A percentile compares a stretch with the other conserved stretches of the same genome.
Conservation (phyloP, 2,113 vertebrate species). For the Perca flavescens region DNA sequence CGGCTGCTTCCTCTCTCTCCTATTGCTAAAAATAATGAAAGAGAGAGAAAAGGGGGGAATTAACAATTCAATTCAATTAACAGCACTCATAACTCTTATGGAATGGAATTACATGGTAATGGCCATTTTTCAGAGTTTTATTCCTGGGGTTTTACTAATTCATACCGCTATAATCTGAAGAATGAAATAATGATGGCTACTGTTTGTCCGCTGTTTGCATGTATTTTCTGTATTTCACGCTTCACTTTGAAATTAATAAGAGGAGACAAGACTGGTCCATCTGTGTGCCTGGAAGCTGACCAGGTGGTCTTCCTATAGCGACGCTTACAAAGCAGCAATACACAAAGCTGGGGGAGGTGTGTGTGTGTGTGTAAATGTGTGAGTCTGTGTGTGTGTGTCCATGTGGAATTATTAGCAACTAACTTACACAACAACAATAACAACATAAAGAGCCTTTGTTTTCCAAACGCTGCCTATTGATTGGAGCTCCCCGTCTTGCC, state of each 20-base stretch:
- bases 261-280: constrained; percentile 56
- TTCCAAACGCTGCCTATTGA: constrained; percentile 15
- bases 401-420: constrained; percentile 49
- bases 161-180: constrained; percentile 5
- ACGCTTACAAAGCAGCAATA: constrained; percentile 15
- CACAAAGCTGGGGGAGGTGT: constrained; percentile 52
- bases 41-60: constrained; percentile 32
- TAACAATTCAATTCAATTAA: constrained; percentile 54
- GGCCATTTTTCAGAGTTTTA: constrained; percentile 21
- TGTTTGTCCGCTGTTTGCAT: constrained; percentile 45
- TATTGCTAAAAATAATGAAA: constrained; percentile 75
- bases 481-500: neutral
- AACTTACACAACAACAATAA: constrained; percentile 38
- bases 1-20: constrained; percentile 54
- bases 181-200: neutral
- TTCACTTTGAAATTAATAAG: constrained; percentile 58
- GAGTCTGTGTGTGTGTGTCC: neutral
- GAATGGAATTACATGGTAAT: constrained; percentile 37
- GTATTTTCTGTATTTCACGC: constrained; percentile 57
- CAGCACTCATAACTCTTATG: constrained; percentile 57
- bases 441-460: constrained; percentile 33
- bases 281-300: constrained; percentile 73
- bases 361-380: constrained; percentile 2
- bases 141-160: constrained; percentile 46
- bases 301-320: constrained; percentile 70